Percentiles rank a stretch among this genome's conserved stretches.
Evolutionary conservation across 2,113 vertebrate species (phyloP).

Genomic region (Barnardius zonarius): DNA sequence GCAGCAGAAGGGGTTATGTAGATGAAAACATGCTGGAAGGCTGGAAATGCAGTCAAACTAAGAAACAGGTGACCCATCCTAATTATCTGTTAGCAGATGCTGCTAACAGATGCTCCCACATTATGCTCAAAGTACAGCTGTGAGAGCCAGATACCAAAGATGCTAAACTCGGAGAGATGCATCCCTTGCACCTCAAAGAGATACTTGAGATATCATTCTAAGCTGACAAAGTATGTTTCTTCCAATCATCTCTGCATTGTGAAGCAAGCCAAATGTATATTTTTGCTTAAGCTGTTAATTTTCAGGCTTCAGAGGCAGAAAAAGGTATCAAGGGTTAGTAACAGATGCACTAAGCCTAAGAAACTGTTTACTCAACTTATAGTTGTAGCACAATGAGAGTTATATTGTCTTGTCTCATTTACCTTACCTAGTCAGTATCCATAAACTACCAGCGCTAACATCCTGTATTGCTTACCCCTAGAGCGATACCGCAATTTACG

Average conservation of each 20-base stretch:
- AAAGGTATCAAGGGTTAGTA: not conserved
- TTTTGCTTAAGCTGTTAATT: not conserved
- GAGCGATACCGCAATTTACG: not conserved
- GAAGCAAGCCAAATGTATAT: not conserved
- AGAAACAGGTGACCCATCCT: constrained; percentile 35
- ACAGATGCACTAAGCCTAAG: not conserved
- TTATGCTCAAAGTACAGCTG: constrained; percentile 30
- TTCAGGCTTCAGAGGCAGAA: not conserved
- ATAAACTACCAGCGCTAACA: not conserved
- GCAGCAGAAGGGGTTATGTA: not conserved
- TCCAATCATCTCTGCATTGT: not conserved
- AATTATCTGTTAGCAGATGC: constrained; percentile 50
- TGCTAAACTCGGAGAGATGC: not conserved
- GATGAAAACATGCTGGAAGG: not conserved
- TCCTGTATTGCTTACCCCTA: not conserved
- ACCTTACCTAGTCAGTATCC: too few relatives aligned
- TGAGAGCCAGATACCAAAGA: not conserved
- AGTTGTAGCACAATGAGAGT: not conserved
- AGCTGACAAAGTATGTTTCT: not conserved
- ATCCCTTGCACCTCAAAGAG: not conserved
- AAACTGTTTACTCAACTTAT: not conserved
- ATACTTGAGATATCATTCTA: not conserved
- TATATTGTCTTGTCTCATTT: too few relatives aligned
- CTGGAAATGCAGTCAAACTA: not conserved
- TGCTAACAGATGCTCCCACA: constrained; percentile 44